phyloP scores from a whole-genome alignment of 2,888 invertebrate genomes.

The Diloba caeruleocephala region DNA sequence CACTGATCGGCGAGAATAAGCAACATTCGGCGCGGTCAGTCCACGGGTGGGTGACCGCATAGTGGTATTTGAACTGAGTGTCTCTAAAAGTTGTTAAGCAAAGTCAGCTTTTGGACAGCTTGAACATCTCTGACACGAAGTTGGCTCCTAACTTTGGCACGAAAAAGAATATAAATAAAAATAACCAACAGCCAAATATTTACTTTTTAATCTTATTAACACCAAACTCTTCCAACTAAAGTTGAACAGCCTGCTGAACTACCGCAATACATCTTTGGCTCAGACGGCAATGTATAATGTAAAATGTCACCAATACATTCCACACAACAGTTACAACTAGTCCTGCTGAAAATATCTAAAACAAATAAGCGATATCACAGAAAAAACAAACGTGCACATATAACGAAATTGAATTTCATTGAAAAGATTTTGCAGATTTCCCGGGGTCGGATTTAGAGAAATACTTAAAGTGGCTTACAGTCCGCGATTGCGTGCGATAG shows the following conservation, averaged over 20 bases:
- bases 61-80: no score
- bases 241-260: not conserved
- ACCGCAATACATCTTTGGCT: not conserved
- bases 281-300: constrained; percentile 1
- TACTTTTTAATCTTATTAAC: no score
- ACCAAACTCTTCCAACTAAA: not conserved
- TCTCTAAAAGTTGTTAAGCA: no score
- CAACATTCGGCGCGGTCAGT: no score
- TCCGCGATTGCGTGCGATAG: constrained; percentile 80
- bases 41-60: no score
- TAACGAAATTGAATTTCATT: constrained; percentile 82
- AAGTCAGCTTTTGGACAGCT: no score
- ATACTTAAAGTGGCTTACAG: constrained; percentile 81
- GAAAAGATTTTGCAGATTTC: constrained; percentile 77
- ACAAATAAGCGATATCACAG: constrained; percentile 57
- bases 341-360: constrained; percentile 49
- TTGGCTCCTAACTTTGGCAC: no score
- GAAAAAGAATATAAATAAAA: no score
- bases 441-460: constrained; percentile 74
- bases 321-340: constrained; percentile 10
- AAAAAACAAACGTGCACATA: constrained; percentile 72
- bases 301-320: constrained; percentile 2
- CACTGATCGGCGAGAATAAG: no score
- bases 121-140: no score
- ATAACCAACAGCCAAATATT: no score